A percentile compares a stretch with the other conserved stretches of the same genome.
phyloP scores from a whole-genome alignment of 2,888 invertebrate species.

The Elysia crispata region DNA sequence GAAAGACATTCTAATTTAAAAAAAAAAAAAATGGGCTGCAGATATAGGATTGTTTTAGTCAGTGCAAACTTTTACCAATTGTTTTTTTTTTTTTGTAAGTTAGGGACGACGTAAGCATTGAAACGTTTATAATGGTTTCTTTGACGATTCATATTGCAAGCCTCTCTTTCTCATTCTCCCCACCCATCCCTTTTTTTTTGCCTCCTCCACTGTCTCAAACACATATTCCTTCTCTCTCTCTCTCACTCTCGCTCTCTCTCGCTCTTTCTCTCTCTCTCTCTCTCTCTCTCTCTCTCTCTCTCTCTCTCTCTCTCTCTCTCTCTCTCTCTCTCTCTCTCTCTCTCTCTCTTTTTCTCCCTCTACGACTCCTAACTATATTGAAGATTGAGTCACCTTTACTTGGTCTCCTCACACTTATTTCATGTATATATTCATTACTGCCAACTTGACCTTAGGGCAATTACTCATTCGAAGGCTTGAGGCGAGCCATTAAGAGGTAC shows the following conservation, averaged over 20 bases:
- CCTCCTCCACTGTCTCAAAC: neutral
- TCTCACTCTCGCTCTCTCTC: neutral
- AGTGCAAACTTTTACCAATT: too few species aligned
- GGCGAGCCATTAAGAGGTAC: too few species aligned
- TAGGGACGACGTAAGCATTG: too few species aligned
- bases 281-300: slow-evolving; percentile 16
- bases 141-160: neutral
- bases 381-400: too few species aligned
- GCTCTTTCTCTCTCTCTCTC: slow-evolving; percentile 10
- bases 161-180: neutral
- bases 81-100: too few species aligned
- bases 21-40: too few species aligned
- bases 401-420: too few species aligned
- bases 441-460: neutral
- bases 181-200: too few species aligned
- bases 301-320: slow-evolving; percentile 6
- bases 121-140: neutral
- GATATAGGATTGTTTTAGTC: too few species aligned
- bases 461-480: too few species aligned
- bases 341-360: neutral
- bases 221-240: neutral
- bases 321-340: neutral
- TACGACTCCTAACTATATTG: neutral
- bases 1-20: too few species aligned
- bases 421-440: neutral